Evolutionary conservation across 1,140 invertebrate genomes (phyloP).

Genomic region (Eurosta solidaginis): DNA sequence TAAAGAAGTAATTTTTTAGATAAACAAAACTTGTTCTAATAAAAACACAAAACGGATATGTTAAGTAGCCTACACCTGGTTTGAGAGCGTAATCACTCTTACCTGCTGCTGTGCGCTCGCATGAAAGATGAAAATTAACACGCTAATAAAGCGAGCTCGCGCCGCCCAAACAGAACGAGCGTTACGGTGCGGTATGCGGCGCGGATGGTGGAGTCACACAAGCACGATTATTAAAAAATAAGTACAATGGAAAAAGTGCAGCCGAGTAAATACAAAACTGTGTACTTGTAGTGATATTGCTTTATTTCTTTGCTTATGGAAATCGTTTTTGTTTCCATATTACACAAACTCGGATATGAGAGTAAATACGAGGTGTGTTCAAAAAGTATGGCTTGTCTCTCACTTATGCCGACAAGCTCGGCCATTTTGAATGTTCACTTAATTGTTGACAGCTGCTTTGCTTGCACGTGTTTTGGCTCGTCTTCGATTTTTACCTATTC

Average conservation of each 20-base stretch:
- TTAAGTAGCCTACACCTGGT: not conserved
- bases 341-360: too few relatives aligned
- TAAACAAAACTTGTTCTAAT: not conserved
- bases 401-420: too few relatives aligned
- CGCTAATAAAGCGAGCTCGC: too few relatives aligned
- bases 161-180: not conserved
- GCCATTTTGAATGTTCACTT: too few relatives aligned
- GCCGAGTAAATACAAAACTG: not conserved
- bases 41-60: not conserved
- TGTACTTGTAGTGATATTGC: not conserved
- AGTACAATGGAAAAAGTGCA: too few relatives aligned
- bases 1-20: not conserved
- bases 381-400: too few relatives aligned
- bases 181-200: not conserved
- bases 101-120: not conserved
- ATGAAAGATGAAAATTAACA: slow-evolving; percentile 12
- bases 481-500: too few relatives aligned
- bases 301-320: not conserved
- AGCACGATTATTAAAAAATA: not conserved
- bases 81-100: too few relatives aligned
- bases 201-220: not conserved
- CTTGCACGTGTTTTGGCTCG: too few relatives aligned
- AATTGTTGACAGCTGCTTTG: too few relatives aligned
- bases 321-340: too few relatives aligned
- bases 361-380: too few relatives aligned